Conservation (phyloP, 1,140 invertebrate genomes). For the Cydia splendana region DNA sequence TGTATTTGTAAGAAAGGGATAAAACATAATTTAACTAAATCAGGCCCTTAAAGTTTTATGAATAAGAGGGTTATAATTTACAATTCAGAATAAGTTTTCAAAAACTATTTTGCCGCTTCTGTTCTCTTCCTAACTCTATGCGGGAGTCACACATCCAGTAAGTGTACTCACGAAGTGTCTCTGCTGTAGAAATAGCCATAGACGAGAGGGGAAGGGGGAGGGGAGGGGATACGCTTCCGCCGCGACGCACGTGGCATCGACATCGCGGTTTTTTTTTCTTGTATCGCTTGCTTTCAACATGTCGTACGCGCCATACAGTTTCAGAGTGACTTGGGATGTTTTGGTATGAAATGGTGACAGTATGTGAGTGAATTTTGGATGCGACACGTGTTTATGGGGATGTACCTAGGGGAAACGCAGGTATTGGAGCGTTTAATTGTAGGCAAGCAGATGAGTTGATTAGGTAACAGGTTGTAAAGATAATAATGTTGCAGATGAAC, state of each 20-base stretch:
- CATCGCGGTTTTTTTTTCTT: slow-evolving; percentile 51
- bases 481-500: neutral
- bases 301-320: neutral
- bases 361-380: neutral
- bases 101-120: neutral
- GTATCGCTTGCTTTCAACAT: neutral
- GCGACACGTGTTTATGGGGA: slow-evolving; percentile 11
- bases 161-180: slow-evolving; percentile 62
- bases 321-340: neutral
- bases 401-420: neutral
- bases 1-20: too few species aligned
- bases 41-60: too few species aligned
- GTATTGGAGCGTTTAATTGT: neutral
- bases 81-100: neutral
- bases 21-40: too few species aligned
- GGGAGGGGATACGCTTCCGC: slow-evolving; percentile 57
- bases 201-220: slow-evolving; percentile 39
- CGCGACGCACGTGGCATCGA: slow-evolving; percentile 62
- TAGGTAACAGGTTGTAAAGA: neutral
- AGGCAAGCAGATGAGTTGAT: neutral
- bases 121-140: slow-evolving; percentile 41
- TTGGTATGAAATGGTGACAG: neutral
- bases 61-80: too few species aligned
- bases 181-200: slow-evolving; percentile 64
- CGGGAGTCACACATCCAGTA: slow-evolving; percentile 49